Evolutionary conservation across 2,113 vertebrate species (phyloP).

Genomic region (Beaufortia kweichowensis): DNA sequence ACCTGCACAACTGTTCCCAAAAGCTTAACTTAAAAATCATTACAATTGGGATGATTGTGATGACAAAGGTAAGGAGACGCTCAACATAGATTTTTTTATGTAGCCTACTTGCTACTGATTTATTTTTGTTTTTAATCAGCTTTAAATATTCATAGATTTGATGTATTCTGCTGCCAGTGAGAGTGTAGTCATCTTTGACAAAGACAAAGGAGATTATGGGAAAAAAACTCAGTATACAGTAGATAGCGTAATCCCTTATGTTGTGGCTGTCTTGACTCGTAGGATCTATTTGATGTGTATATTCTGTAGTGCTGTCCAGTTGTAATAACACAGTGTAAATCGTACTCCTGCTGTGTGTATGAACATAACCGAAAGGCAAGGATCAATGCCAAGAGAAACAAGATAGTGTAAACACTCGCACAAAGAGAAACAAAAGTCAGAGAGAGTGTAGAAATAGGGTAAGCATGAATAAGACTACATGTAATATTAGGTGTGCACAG

Average conservation of each 20-base stretch:
- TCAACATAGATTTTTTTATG: no score
- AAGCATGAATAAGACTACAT: not conserved
- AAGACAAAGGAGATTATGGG: not conserved
- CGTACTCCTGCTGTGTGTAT: conserved; percentile 31
- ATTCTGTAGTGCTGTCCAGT: conserved; percentile 31
- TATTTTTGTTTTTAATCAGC: no score
- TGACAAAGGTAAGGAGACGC: no score
- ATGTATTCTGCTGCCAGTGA: no score
- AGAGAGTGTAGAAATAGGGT: not conserved
- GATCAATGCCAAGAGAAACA: conserved; percentile 47
- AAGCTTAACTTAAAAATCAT: no score
- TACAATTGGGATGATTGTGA: no score
- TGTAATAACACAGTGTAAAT: conserved; percentile 50
- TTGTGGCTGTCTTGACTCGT: not conserved
- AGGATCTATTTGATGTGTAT: conserved; percentile 25
- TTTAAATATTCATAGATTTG: no score
- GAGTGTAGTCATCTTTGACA: no score
- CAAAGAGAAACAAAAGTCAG: conserved; percentile 3
- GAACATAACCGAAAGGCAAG: conserved; percentile 12
- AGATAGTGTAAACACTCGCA: not conserved
- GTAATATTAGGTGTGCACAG: no score
- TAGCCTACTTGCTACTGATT: no score
- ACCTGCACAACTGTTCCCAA: no score
- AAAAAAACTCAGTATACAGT: not conserved
- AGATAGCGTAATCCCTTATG: not conserved